Evolutionary conservation across 2,797 vertebrate genomes (phyloP).

Genomic region (Clamator glandarius): DNA sequence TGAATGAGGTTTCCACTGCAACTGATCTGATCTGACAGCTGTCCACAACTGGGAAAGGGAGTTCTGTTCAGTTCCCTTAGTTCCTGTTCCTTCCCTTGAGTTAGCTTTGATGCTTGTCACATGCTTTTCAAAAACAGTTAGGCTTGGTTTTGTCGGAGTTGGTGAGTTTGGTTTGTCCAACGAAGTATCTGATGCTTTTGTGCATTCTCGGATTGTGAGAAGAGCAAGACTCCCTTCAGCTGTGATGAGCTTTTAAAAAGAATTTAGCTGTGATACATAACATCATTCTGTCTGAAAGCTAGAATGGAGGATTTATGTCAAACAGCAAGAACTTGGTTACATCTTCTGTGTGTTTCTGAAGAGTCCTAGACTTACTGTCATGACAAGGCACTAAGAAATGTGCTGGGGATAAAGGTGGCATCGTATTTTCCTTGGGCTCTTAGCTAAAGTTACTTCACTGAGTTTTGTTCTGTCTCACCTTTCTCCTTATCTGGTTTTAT

Average conservation of each 20-base stretch:
- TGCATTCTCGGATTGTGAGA: not conserved
- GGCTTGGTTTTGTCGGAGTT: not conserved
- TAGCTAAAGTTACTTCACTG: not conserved
- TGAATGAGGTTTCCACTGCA: not conserved
- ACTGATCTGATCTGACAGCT: conserved; percentile 4
- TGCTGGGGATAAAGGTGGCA: accelerated
- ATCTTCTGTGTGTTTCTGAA: not conserved
- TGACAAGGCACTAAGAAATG: not conserved
- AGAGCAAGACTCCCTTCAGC: not conserved
- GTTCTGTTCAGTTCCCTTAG: not conserved
- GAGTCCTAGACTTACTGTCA: not conserved
- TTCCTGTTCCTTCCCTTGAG: not conserved
- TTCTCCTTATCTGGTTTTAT: not conserved
- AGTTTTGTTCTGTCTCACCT: not conserved
- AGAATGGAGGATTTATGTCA: not conserved
- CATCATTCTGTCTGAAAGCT: not conserved
- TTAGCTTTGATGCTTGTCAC: not conserved
- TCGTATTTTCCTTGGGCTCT: not conserved
- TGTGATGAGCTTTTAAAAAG: not conserved
- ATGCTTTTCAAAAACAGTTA: not conserved
- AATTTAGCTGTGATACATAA: not conserved
- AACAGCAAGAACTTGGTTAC: not conserved
- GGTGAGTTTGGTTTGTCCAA: not conserved
- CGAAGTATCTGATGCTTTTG: not conserved
- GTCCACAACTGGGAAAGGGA: not conserved